Evolutionary conservation across 1,140 invertebrate species (phyloP), one percentile per base, ranked within the genome.

Genomic region (Drusus annulatus): DNA sequence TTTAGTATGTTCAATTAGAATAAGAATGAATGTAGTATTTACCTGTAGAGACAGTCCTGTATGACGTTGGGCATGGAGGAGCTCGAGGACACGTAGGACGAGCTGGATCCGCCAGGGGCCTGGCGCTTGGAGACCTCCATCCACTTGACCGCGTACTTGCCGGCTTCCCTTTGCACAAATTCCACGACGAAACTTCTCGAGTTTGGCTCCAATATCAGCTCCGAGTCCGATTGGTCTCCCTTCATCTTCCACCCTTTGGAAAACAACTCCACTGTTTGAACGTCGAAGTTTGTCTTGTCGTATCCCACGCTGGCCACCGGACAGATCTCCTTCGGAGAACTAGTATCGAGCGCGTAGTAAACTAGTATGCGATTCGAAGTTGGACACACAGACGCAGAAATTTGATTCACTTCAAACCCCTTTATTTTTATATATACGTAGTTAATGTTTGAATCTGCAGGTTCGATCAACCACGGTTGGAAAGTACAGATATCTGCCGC

Each of bases 381-480:
- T 0, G 90, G 86, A 84, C 94, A 96, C 19, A 92, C 91, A 76
- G 86, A 89, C 65, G 85, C 90, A 60, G 90, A 90, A 86, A 83
- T 87, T 84, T 73, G 84, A 76, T 85, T 90, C 25, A 94, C 89
- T 84, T 93, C 91, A 79, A 91, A 92, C 1, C 94, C 94, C 54
- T 91, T 91, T 2, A 94, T 90, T 87, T 93, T 93, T 8, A 95
- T 85, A 84, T 94, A 95, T 13, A 95, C 87, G 84, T 93, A 95
- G 86, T 94, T 93, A 56, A 92, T 92, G 77, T 92, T 89, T 7
- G 92, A 86, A 81, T 94, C 92, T 81, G 93, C 93, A 1, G 94
- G 94, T 85, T 95, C 94, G 75, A 95, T 94, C 0, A 95, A 86
- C 94, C 94, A 95, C 0, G 94, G 94, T 84, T 94, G 93, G 84